These are phyloP conservation scores for Prunella himalayana DNA, from an alignment of 2,113 vertebrate species.

Conservation along the genomic window DNA sequence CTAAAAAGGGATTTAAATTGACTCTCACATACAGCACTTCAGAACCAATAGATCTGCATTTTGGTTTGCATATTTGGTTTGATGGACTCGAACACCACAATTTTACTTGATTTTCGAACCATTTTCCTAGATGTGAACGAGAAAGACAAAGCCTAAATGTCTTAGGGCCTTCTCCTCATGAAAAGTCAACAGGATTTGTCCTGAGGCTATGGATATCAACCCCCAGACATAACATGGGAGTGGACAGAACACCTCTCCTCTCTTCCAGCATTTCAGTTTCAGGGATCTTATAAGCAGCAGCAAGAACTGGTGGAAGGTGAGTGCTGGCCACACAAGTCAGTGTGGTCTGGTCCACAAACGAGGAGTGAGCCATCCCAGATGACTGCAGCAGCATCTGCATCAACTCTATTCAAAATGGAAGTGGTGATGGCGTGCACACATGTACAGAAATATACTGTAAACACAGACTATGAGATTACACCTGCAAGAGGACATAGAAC, in stretches of 20 bases:
- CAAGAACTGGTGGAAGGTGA: neutral
- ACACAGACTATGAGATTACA: neutral
- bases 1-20: neutral
- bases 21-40: neutral
- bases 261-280: neutral
- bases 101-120: neutral
- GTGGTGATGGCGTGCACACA: neutral
- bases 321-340: neutral
- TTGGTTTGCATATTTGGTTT: fast-evolving
- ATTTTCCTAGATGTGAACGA: neutral
- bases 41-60: neutral
- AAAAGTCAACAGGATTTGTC: neutral
- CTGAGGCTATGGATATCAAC: neutral
- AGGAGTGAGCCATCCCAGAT: neutral
- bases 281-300: neutral
- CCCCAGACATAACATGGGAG: neutral
- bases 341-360: neutral
- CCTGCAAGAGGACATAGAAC: neutral
- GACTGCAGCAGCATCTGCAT: neutral
- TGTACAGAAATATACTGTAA: fast-evolving
- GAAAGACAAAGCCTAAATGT: neutral
- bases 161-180: neutral
- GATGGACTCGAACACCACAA: neutral
- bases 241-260: neutral
- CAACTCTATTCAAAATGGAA: fast-evolving